These are phyloP conservation scores for Lates japonicus DNA, from an alignment of 2,797 vertebrate genomes.

Conservation along the genomic window DNA sequence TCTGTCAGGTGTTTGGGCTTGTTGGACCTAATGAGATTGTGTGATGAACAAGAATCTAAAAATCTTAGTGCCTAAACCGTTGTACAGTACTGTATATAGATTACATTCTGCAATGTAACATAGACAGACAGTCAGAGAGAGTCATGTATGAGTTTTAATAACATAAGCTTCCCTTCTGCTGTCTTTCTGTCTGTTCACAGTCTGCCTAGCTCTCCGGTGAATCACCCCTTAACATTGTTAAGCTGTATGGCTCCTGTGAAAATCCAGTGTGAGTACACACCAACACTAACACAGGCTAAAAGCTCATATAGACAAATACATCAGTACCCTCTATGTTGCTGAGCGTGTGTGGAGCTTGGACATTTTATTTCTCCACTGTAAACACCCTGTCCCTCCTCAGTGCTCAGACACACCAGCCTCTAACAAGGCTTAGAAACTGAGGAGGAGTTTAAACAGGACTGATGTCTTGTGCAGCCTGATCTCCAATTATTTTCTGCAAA, in stretches of 20 bases:
- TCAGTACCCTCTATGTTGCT: neutral
- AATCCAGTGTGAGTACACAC: conserved; percentile 92
- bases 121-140: neutral
- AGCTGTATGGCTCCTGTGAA: conserved; percentile 95
- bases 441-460: neutral
- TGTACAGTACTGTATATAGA: neutral
- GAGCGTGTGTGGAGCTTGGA: neutral
- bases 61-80: neutral
- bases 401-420: neutral
- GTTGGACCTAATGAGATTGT: too few relatives aligned
- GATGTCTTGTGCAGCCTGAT: neutral
- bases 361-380: neutral
- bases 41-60: too few relatives aligned
- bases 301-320: neutral
- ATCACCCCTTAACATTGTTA: conserved; percentile 97
- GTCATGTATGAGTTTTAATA: neutral
- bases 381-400: neutral
- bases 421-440: neutral
- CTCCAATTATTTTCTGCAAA: neutral
- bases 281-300: neutral
- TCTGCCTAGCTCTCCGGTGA: conserved; percentile 95
- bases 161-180: neutral
- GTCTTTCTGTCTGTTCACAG: conserved; percentile 74
- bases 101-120: neutral
- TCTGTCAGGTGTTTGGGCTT: too few relatives aligned